Conservation (phyloP, 2,888 invertebrate species). For the Drosophila differens region DNA sequence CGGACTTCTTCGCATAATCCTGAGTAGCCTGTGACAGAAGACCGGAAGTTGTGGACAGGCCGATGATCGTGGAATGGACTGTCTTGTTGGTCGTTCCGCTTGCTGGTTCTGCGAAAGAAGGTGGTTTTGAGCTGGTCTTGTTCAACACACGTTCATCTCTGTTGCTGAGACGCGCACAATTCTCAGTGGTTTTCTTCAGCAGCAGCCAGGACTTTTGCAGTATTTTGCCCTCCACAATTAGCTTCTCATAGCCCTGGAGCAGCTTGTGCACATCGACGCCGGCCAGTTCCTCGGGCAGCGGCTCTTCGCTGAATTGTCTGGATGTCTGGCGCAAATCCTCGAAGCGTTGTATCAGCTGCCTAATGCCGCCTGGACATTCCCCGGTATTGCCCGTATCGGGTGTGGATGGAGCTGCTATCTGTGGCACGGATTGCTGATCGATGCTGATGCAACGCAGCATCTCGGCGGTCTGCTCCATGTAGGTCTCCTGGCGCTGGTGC, state of each 20-base stretch:
- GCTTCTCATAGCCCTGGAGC: slow-evolving; percentile 58
- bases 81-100: not conserved
- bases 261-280: slow-evolving; percentile 63
- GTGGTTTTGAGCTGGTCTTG: slow-evolving; percentile 42
- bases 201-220: slow-evolving; percentile 60
- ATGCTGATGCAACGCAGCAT: slow-evolving; percentile 50
- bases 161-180: slow-evolving; percentile 47
- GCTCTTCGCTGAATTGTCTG: slow-evolving; percentile 51
- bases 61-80: not conserved
- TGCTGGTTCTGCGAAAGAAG: slow-evolving; percentile 49
- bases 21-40: not conserved
- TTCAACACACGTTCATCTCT: slow-evolving; percentile 27
- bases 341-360: slow-evolving; percentile 56
- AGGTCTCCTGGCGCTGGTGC: slow-evolving; percentile 59
- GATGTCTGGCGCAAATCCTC: slow-evolving; percentile 66
- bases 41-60: not conserved
- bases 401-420: not conserved
- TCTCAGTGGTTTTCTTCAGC: slow-evolving; percentile 57
- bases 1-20: not conserved
- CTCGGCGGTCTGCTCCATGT: slow-evolving; percentile 60
- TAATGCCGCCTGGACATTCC: slow-evolving; percentile 35
- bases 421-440: not conserved
- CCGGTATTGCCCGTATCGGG: not conserved
- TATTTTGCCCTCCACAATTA: slow-evolving; percentile 57
- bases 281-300: slow-evolving; percentile 58